Evolutionary conservation across 2,797 vertebrate species (phyloP).

Genomic region (Crocodylus rhombifer): DNA sequence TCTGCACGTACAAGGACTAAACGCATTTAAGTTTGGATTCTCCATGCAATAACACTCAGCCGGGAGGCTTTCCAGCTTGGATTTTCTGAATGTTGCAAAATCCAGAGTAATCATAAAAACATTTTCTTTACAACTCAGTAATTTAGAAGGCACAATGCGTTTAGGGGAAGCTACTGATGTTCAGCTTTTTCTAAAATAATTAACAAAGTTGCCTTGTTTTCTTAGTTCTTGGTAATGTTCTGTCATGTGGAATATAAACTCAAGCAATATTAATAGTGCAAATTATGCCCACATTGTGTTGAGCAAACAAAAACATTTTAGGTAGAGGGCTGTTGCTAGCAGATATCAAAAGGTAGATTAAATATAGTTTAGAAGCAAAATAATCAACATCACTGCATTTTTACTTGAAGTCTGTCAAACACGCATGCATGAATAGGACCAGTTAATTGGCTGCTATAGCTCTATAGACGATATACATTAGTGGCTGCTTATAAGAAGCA

Average conservation of each 20-base stretch:
- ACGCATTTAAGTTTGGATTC: neutral
- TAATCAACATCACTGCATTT: neutral
- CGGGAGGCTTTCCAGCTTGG: neutral
- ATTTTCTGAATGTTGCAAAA: neutral
- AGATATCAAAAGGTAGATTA: neutral
- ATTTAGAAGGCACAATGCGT: neutral
- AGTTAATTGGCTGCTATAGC: neutral
- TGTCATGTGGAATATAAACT: neutral
- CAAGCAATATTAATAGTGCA: neutral
- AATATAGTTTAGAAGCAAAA: conserved; percentile 37
- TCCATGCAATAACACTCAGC: neutral
- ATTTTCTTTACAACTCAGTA: neutral
- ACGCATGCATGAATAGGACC: neutral
- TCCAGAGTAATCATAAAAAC: neutral
- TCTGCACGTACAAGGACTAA: neutral
- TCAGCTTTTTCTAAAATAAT: neutral
- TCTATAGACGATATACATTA: neutral
- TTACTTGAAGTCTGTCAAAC: neutral
- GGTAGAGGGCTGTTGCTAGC: neutral
- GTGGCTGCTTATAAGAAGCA: neutral
- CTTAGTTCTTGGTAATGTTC: conserved; percentile 1
- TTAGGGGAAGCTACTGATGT: neutral
- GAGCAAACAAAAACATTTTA: neutral
- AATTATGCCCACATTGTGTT: neutral
- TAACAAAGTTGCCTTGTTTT: neutral